Percentiles rank a stretch among this genome's conserved stretches.
Evolutionary conservation across 2,113 vertebrate genomes (phyloP).

Genomic region (Chionomys nivalis): DNA sequence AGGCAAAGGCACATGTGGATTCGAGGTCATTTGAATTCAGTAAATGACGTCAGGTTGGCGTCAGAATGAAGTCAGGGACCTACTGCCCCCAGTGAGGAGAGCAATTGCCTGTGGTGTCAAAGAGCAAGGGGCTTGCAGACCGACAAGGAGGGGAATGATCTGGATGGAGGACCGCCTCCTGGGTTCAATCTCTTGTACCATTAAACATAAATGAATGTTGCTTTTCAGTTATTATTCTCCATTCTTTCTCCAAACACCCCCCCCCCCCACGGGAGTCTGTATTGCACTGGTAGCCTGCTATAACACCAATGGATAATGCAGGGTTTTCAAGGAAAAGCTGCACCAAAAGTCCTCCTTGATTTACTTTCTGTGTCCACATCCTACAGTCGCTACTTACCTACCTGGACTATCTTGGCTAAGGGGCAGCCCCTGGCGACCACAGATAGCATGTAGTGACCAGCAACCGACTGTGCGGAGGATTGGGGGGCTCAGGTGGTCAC

Average conservation of each 20-base stretch:
- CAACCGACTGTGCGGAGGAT: not conserved
- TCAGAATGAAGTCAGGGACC: not conserved
- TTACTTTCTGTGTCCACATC: not conserved
- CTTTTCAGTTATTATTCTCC: not conserved
- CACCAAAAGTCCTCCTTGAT: not conserved
- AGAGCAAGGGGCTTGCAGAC: not conserved
- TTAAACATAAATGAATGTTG: not conserved
- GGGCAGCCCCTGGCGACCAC: not conserved
- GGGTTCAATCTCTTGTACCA: not conserved
- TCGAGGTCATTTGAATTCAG: not conserved
- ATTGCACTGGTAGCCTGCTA: not conserved
- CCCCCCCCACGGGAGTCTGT: not conserved
- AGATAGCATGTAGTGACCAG: not conserved
- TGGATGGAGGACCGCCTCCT: not conserved
- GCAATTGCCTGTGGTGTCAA: not conserved
- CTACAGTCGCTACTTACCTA: not conserved
- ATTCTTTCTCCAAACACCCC: not conserved
- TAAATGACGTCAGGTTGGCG: too few species aligned
- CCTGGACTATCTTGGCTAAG: not conserved
- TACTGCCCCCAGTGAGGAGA: fast-evolving
- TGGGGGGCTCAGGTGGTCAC: not conserved
- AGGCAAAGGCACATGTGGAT: not conserved
- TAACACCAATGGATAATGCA: not conserved
- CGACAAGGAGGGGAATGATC: not conserved
- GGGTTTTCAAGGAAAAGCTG: conserved; percentile 19